phyloP scores from a whole-genome alignment of 2,888 invertebrate genomes.

The Scrobipalpa atriplicella region DNA sequence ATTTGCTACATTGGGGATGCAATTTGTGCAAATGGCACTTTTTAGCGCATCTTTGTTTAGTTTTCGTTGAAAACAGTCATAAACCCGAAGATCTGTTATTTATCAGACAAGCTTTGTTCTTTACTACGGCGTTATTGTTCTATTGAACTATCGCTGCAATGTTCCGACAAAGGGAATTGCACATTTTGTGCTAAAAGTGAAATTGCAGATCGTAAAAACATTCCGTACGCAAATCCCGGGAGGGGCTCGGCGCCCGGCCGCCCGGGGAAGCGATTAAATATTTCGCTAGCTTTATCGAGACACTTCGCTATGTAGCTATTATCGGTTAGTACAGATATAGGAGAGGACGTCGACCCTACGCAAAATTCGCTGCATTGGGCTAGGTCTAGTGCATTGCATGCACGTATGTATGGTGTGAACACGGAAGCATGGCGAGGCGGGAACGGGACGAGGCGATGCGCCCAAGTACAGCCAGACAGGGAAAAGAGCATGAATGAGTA shows the following conservation, averaged over 20 bases:
- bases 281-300: constrained; percentile 55
- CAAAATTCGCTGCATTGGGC: constrained; percentile 83
- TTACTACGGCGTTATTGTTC: constrained; percentile 43
- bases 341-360: constrained; percentile 80
- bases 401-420: constrained; percentile 75
- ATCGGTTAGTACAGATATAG: constrained; percentile 56
- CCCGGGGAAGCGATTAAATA: constrained; percentile 47
- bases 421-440: constrained; percentile 69
- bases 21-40: constrained; percentile 73
- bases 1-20: constrained; percentile 43
- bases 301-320: constrained; percentile 41
- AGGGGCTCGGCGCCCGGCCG: constrained; percentile 32
- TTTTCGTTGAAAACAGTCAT: constrained; percentile 54
- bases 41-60: constrained; percentile 56
- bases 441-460: constrained; percentile 67
- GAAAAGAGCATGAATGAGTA: constrained; percentile 81
- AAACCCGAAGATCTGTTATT: constrained; percentile 53
- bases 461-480: constrained; percentile 61
- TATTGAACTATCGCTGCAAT: constrained; percentile 49
- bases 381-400: constrained; percentile 81
- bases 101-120: constrained; percentile 45
- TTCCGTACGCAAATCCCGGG: constrained; percentile 25
- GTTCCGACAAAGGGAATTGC: constrained; percentile 58
- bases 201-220: constrained; percentile 46
- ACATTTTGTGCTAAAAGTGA: constrained; percentile 59